Evolutionary conservation across 2,888 invertebrate genomes (phyloP), one percentile per base, ranked within the genome.

Genomic region (Cosmopolites sordidus): DNA sequence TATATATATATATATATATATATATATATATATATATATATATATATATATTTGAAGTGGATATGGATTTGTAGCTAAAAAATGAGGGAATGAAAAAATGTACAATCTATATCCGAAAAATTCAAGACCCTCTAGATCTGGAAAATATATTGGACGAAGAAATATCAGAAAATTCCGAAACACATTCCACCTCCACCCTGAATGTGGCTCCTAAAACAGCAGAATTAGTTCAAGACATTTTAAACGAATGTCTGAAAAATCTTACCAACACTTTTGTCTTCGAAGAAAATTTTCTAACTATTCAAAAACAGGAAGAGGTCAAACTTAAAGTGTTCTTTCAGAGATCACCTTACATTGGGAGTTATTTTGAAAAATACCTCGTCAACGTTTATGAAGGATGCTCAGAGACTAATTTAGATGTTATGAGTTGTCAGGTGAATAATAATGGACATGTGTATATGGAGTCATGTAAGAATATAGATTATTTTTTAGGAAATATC

Each of bases 401-500:
- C 8, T 22, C 22, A 12, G 33, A 33, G 11, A n/a, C 2, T n/a
- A 6, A 3, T 8, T 3, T 8, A 22, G 22, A 22, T 22, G 8
- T 3, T 8, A 8, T 22, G 3, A 22, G 51, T 22, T 51, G 55
- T 14, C 45, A 54, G 46, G 54, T 54, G 16, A 16, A 5, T 33
- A n/a, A 33, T 33, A 5, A 33, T 33, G 12, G 11, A 5, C 33
- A n/a, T 33, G 33, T 5, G 4, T n/a, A 12, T 5, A 4, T 33
- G 3, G 12, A n/a, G n/a, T n/a, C n/a, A n/a, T n/a, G n/a, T n/a
- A 33, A 4, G 33, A 33, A 27, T 30, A 17, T 27, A 51, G n/a
- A n/a, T n/a, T n/a, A n/a, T n/a, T n/a, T 61, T 58, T 44, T 16
- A 63, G 62, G 56, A 58, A 48, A 46, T 64, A 16, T 18, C 56